phyloP scores from a whole-genome alignment of 2,113 vertebrate species.

The Odocoileus virginianus region DNA sequence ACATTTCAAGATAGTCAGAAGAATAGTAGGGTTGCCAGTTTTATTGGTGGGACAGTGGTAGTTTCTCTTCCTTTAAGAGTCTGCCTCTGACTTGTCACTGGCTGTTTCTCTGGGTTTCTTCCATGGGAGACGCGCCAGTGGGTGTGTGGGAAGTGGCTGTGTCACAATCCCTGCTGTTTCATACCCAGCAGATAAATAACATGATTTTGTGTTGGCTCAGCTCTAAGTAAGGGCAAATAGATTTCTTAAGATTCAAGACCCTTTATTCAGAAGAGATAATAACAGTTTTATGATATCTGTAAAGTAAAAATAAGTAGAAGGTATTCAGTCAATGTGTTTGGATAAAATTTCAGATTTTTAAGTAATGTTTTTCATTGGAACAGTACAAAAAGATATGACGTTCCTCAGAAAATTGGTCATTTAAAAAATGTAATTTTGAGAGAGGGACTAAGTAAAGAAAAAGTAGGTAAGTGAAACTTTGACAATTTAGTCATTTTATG shows the following conservation, averaged over 20 bases:
- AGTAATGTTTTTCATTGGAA: not conserved
- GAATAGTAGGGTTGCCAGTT: not conserved
- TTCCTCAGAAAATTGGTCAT: not conserved
- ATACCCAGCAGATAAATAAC: not conserved
- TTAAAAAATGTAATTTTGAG: not conserved
- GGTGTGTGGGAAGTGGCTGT: not conserved
- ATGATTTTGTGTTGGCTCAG: not conserved
- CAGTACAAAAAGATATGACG: not conserved
- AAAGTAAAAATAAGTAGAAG: not conserved
- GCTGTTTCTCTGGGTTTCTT: not conserved
- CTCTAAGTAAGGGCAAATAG: not conserved
- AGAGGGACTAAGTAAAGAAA: not conserved
- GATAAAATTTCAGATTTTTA: not conserved
- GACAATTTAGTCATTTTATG: not conserved
- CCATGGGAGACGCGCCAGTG: not conserved
- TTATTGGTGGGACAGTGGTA: rapidly evolving
- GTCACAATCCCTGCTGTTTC: not conserved
- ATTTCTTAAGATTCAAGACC: not conserved
- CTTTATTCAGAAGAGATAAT: not conserved
- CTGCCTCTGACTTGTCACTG: not conserved
- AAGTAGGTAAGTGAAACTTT: not conserved
- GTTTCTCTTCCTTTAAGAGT: not conserved
- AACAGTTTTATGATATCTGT: not conserved
- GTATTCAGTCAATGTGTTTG: not conserved
- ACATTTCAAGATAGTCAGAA: not conserved